phyloP scores from a whole-genome alignment of 2,888 invertebrate species.

The Eristalis arbustorum region DNA sequence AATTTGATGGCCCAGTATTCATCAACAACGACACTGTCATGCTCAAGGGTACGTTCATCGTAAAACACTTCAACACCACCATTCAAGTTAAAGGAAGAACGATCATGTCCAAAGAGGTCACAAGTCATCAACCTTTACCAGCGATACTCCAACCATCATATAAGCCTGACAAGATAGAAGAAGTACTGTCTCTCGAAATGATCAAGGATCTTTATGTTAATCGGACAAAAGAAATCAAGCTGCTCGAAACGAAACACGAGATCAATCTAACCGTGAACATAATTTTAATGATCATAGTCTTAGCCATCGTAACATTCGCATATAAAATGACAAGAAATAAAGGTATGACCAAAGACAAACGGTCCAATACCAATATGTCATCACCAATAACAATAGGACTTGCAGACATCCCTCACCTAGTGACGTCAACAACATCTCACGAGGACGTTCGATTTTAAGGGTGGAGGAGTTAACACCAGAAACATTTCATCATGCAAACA shows the following conservation, averaged over 20 bases:
- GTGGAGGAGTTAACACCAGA: background rate
- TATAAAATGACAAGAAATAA: too few relatives aligned
- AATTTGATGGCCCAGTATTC: too few relatives aligned
- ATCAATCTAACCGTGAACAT: constrained; percentile 20
- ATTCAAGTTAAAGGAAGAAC: too few relatives aligned
- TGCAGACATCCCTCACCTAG: constrained; percentile 11
- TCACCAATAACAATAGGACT: constrained; percentile 4
- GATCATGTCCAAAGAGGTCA: too few relatives aligned
- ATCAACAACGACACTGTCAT: too few relatives aligned
- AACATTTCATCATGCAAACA: too few relatives aligned
- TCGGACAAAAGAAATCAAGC: background rate
- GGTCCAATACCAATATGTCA: background rate
- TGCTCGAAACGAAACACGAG: background rate
- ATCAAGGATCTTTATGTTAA: background rate
- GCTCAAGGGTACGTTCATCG: too few relatives aligned
- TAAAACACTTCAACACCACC: too few relatives aligned
- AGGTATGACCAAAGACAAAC: background rate
- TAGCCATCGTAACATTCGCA: background rate
- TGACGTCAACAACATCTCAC: constrained; percentile 5
- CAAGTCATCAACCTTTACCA: background rate
- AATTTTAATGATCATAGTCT: constrained; percentile 2
- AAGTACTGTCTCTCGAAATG: background rate
- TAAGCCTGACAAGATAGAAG: background rate
- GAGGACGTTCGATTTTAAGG: background rate
- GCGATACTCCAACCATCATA: constrained; percentile 1